These are phyloP conservation scores for Syngnathoides biaculeatus DNA, from an alignment of 2,113 vertebrate genomes.

Conservation along the genomic window DNA sequence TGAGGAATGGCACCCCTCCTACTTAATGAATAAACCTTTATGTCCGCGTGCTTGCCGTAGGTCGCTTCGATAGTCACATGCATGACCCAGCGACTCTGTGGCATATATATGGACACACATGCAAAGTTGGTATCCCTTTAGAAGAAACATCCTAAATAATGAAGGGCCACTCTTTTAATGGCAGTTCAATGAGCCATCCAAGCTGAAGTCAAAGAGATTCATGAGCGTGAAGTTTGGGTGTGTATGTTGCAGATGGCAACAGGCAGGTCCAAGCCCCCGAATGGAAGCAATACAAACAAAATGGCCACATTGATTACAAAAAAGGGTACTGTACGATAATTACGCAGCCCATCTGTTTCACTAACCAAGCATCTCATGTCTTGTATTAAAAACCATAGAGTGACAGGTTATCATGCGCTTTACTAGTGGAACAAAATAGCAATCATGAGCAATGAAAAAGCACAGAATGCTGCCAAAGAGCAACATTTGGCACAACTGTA, in stretches of 20 bases:
- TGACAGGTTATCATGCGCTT: background rate
- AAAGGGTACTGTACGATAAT: conserved; percentile 7
- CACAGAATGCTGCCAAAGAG: background rate
- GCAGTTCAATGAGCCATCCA: conserved; percentile 50
- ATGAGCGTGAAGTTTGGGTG: conserved; percentile 22
- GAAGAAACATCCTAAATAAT: conserved; percentile 42
- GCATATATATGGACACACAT: conserved; percentile 10
- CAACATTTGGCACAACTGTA: too few relatives aligned
- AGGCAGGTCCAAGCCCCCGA: conserved; percentile 7
- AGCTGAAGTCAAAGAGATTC: conserved; percentile 43
- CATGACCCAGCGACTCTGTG: conserved; percentile 23
- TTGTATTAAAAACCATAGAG: conserved; percentile 5
- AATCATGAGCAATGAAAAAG: background rate
- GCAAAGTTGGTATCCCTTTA: conserved; percentile 27
- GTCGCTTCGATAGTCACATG: conserved; percentile 34
- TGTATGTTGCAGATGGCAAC: conserved; percentile 23
- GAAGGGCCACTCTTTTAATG: conserved; percentile 47
- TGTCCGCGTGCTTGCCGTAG: conserved; percentile 22
- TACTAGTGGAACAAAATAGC: background rate
- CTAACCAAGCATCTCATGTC: conserved; percentile 21
- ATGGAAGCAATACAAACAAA: conserved; percentile 27
- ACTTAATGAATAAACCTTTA: conserved; percentile 43
- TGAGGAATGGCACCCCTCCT: conserved; percentile 32
- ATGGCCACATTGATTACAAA: conserved; percentile 22
- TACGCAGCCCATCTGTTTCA: conserved; percentile 14